These are phyloP conservation scores for Idaea aversata DNA, from an alignment of 2,888 invertebrate species.

Conservation along the genomic window DNA sequence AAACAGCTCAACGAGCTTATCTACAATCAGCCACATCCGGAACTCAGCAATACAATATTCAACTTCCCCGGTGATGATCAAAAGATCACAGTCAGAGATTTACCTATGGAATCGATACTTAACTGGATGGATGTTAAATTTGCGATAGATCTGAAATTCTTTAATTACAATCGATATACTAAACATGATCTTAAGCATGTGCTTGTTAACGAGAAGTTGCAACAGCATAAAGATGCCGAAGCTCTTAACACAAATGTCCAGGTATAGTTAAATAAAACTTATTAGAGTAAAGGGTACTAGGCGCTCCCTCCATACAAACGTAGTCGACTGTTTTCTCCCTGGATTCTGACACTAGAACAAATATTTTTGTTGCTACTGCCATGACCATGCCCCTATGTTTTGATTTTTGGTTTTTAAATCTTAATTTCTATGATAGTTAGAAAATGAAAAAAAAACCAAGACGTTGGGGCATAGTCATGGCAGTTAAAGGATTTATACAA, in stretches of 20 bases:
- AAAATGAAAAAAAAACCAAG: no score
- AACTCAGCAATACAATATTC: slow-evolving; percentile 38
- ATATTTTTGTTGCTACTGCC: no score
- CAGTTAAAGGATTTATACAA: no score
- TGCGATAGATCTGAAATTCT: slow-evolving; percentile 25
- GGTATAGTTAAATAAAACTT: no score
- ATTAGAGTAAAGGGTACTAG: no score
- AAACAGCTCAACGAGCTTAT: slow-evolving; percentile 29
- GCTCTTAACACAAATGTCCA: slow-evolving; percentile 13
- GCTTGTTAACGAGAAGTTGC: slow-evolving; percentile 37
- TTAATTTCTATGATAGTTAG: no score
- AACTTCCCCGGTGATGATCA: slow-evolving; percentile 35
- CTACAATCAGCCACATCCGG: slow-evolving; percentile 10
- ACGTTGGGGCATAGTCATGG: no score
- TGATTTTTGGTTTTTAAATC: no score
- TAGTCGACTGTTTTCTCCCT: no score
- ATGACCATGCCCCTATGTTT: no score
- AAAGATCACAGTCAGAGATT: slow-evolving; percentile 24
- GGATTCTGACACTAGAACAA: no score
- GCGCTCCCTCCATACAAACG: no score
- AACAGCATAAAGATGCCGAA: slow-evolving; percentile 9
- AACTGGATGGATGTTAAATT: slow-evolving; percentile 44
- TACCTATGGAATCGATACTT: slow-evolving; percentile 36
- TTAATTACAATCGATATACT: slow-evolving; percentile 33
- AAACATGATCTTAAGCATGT: slow-evolving; percentile 35